A percentile compares a stretch with the other conserved stretches of the same genome.
Evolutionary conservation across 2,113 vertebrate genomes (phyloP).

Genomic region (Brachyistius frenatus): DNA sequence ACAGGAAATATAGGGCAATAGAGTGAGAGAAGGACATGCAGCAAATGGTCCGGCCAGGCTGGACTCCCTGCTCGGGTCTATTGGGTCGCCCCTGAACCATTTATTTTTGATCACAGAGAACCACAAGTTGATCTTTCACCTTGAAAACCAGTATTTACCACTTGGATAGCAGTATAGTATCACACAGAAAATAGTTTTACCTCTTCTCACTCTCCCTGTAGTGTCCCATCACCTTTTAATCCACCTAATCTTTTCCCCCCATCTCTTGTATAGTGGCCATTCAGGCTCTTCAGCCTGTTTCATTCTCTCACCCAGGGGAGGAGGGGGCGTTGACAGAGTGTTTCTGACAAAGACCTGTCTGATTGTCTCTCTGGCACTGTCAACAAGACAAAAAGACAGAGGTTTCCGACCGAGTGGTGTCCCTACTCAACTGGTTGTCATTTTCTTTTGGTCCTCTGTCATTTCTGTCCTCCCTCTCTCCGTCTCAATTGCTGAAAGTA

Average conservation of each 20-base stretch:
- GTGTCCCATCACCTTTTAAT: background rate
- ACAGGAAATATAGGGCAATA: too few species aligned
- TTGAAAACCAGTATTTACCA: background rate
- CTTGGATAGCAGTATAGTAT: background rate
- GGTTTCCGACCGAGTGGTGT: too few species aligned
- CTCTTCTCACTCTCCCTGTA: background rate
- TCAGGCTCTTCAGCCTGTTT: conserved; percentile 3
- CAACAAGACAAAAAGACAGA: too few species aligned
- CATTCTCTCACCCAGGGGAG: conserved; percentile 28
- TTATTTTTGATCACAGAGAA: background rate
- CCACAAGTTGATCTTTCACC: background rate
- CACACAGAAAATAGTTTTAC: background rate
- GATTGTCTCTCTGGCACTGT: conserved; percentile 12
- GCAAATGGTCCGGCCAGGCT: too few species aligned
- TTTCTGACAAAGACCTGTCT: conserved; percentile 53
- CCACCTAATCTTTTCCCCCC: background rate
- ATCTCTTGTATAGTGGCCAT: conserved; percentile 8
- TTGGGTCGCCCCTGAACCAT: background rate
- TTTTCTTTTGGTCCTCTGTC: background rate
- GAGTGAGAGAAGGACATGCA: too few species aligned
- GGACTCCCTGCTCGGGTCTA: too few species aligned
- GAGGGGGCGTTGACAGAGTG: conserved; percentile 39
- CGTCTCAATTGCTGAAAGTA: conserved; percentile 10
- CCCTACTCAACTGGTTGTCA: background rate
- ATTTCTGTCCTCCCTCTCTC: conserved; percentile 1